phyloP scores from a whole-genome alignment of 2,888 invertebrate species.

The Drepana falcataria region DNA sequence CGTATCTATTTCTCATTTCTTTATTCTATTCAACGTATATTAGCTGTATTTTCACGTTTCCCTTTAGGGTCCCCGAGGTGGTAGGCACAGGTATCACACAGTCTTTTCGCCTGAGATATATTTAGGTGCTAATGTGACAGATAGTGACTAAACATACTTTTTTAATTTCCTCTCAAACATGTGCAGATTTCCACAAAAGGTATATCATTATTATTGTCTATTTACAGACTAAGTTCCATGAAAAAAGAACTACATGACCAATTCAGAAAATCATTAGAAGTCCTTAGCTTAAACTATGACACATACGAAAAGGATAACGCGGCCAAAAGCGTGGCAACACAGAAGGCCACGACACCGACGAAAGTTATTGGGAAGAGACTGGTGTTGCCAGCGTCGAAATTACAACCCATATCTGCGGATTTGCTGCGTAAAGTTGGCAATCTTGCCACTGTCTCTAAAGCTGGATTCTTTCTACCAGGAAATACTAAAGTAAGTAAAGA shows the following conservation, averaged over 20 bases:
- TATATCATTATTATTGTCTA: too few relatives aligned
- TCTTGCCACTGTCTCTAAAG: conserved; percentile 16
- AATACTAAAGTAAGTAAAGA: conserved; percentile 13
- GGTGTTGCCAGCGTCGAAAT: conserved; percentile 61
- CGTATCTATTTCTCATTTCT: too few relatives aligned
- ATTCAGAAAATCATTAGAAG: conserved; percentile 32
- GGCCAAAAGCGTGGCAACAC: background rate
- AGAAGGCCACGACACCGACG: conserved; percentile 3
- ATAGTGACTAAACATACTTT: too few relatives aligned
- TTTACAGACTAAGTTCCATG: conserved; percentile 39
- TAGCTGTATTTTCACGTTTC: too few relatives aligned
- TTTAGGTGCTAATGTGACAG: too few relatives aligned
- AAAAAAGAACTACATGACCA: conserved; percentile 30
- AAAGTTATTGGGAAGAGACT: conserved; percentile 25
- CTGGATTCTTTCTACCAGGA: conserved; percentile 11
- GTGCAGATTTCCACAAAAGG: too few relatives aligned
- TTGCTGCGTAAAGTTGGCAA: conserved; percentile 45
- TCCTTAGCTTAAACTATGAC: conserved; percentile 31
- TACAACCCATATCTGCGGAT: conserved; percentile 59
- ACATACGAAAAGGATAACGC: conserved; percentile 17
- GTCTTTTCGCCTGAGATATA: too few relatives aligned
- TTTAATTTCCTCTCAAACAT: too few relatives aligned
- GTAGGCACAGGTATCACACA: too few relatives aligned
- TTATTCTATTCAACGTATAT: too few relatives aligned
- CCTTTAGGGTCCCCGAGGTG: too few relatives aligned